A percentile compares a stretch with the other conserved stretches of the same genome.
Conservation (phyloP, 2,888 invertebrate genomes). For the Papilio gigon region DNA sequence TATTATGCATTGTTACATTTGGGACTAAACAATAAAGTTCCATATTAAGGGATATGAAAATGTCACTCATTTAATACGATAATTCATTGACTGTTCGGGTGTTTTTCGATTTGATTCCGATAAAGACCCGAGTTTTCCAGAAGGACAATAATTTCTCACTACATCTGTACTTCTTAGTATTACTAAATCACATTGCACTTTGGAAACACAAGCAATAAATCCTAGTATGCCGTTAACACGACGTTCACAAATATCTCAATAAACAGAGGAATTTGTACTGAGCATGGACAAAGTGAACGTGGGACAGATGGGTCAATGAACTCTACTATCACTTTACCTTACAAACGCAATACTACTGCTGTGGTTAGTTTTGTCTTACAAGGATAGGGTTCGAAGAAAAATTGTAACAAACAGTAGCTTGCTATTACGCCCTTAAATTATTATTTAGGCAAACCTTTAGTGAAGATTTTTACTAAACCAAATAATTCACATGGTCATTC, state of each 20-base stretch:
- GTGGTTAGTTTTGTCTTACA: conserved; percentile 5
- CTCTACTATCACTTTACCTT: conserved; percentile 33
- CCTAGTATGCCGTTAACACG: conserved; percentile 6
- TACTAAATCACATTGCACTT: not conserved
- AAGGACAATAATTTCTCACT: too few species aligned
- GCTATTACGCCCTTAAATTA: too few species aligned
- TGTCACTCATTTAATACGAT: too few species aligned
- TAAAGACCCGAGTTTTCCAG: too few species aligned
- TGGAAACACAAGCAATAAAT: conserved; percentile 8
- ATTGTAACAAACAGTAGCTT: not conserved
- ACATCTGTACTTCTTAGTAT: not conserved
- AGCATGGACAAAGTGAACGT: conserved; percentile 35
- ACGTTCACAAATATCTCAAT: conserved; percentile 32
- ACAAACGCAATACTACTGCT: conserved; percentile 11
- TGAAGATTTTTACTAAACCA: too few species aligned
- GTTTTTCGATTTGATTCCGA: too few species aligned
- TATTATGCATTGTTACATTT: too few species aligned
- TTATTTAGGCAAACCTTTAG: too few species aligned
- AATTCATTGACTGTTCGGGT: too few species aligned
- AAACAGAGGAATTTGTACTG: conserved; percentile 37
- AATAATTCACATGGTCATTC: too few species aligned
- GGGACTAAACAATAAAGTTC: too few species aligned
- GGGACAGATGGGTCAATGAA: conserved; percentile 40
- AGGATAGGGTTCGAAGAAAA: not conserved
- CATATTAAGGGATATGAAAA: too few species aligned